Evolutionary conservation across 2,797 vertebrate species (phyloP).

Genomic region (Myripristis jacobus): DNA sequence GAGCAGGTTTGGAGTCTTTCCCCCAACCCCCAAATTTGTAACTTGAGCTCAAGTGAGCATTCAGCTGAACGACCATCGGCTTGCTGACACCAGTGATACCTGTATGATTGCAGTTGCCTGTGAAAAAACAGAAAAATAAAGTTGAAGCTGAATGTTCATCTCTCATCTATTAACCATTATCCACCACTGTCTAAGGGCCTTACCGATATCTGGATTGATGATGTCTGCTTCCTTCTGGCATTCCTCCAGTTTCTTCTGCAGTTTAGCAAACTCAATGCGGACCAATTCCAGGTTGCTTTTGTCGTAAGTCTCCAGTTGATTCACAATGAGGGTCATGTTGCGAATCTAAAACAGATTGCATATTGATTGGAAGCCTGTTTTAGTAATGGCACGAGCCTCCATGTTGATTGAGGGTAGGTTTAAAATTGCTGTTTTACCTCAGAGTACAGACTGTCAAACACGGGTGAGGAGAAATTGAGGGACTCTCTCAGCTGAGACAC

Average conservation of each 20-base stretch:
- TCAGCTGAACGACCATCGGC: constrained; percentile 68
- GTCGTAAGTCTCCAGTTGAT: constrained; percentile 80
- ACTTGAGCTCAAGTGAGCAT: constrained; percentile 52
- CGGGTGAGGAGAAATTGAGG: constrained; percentile 64
- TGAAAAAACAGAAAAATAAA: constrained; percentile 18
- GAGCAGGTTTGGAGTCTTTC: constrained; percentile 73
- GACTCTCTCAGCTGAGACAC: constrained; percentile 83
- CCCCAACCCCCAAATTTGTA: constrained; percentile 73
- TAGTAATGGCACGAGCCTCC: neutral
- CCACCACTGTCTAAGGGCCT: neutral
- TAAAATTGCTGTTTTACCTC: constrained; percentile 78
- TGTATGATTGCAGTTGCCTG: constrained; percentile 80
- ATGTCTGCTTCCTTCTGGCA: constrained; percentile 71
- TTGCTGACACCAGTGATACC: constrained; percentile 74
- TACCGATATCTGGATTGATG: constrained; percentile 74
- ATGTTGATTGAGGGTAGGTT: neutral
- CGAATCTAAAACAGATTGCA: constrained; percentile 81
- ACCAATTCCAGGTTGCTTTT: constrained; percentile 79
- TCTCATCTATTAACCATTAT: neutral
- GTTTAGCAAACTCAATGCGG: constrained; percentile 76
- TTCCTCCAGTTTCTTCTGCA: constrained; percentile 80
- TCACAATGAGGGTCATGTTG: constrained; percentile 83
- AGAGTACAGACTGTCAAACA: constrained; percentile 83
- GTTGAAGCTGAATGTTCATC: neutral
- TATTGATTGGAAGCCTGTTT: neutral